These are phyloP conservation scores for Agapornis canus DNA, from an alignment of 2,797 vertebrate genomes.

Conservation along the genomic window DNA sequence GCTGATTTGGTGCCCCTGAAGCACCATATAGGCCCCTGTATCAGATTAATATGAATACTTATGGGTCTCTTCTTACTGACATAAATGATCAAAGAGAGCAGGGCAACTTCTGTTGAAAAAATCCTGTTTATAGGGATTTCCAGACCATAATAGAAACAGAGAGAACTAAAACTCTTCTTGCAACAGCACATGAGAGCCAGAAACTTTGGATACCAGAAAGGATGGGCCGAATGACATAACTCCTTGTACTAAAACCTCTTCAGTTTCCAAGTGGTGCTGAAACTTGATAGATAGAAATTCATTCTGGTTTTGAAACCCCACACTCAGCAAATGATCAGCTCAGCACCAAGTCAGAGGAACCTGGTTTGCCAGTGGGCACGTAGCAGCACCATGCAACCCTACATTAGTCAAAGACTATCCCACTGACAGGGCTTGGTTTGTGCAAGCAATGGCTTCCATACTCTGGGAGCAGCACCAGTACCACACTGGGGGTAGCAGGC, in stretches of 20 bases:
- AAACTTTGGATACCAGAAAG: background rate
- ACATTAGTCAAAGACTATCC: background rate
- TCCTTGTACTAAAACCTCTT: background rate
- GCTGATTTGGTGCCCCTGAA: background rate
- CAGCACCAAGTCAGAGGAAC: background rate
- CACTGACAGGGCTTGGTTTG: background rate
- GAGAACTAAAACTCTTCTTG: background rate
- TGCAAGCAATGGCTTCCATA: background rate
- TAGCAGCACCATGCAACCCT: background rate
- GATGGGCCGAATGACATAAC: background rate
- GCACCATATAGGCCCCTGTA: background rate
- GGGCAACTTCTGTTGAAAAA: background rate
- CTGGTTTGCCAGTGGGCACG: background rate
- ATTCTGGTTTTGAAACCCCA: background rate
- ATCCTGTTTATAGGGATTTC: background rate
- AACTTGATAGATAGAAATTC: background rate
- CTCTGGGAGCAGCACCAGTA: background rate
- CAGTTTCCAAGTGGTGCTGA: background rate
- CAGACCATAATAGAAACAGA: background rate
- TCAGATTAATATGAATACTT: background rate
- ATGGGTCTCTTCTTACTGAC: background rate
- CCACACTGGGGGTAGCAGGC: accelerated
- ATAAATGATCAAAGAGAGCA: background rate
- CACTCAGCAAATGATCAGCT: background rate
- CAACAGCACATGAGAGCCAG: background rate